Evolutionary conservation across 2,113 vertebrate species (phyloP).

Genomic region (Diphyllodes magnificus): DNA sequence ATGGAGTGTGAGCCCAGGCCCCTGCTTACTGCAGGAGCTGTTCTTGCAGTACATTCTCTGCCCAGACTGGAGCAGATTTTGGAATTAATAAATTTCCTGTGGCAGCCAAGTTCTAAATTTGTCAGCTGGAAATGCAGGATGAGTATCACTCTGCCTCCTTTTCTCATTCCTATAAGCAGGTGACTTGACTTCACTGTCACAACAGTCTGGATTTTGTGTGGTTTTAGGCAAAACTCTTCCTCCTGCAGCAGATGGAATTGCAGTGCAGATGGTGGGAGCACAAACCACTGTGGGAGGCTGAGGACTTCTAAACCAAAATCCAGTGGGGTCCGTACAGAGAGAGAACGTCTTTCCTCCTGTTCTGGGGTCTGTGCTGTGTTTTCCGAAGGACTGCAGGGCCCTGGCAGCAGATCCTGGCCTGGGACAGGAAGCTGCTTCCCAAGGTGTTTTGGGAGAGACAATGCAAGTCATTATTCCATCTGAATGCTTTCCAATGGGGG

Average conservation of each 20-base stretch:
- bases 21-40: neutral
- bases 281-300: neutral
- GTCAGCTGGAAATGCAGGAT: neutral
- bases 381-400: neutral
- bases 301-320: neutral
- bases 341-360: neutral
- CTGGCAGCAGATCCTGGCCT: neutral
- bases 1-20: neutral
- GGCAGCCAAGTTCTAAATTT: neutral
- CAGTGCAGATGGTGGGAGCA: neutral
- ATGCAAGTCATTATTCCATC: fast-evolving
- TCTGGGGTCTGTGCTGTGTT: neutral
- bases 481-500: neutral
- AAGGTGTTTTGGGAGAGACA: neutral
- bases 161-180: neutral
- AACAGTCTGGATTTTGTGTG: neutral
- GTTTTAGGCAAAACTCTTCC: neutral
- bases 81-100: neutral
- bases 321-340: neutral
- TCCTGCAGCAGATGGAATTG: neutral
- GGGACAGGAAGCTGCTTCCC: neutral
- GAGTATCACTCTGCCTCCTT: neutral
- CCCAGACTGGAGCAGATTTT: neutral
- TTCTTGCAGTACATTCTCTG: neutral
- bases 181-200: neutral